Base-by-base conservation (phyloP, 2,888 invertebrate genomes). In the Coelopa pilipes region DNA sequence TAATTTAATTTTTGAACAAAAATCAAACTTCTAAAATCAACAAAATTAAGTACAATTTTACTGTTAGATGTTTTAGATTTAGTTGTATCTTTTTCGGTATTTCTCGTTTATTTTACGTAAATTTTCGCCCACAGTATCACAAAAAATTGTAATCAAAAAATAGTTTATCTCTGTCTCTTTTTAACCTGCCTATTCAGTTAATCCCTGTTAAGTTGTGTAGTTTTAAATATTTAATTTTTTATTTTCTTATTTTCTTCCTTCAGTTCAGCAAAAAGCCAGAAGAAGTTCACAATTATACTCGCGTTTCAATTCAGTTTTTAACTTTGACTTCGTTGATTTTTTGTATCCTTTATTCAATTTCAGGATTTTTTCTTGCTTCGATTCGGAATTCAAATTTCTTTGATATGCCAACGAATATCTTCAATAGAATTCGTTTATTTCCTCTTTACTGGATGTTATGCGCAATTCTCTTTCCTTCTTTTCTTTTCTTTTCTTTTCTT, bases 71-170 rank as follows among this genome's bases (percentile, higher is more conserved):
- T 34, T 34, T 34, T 34, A 34, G 34, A 4, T 34, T 34, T 34
- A 34, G 34, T 34, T 34, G 34, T 34, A 34, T 1, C 50, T 15
- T 19, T 34, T 70, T n/a, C 49, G 21, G 12, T 60, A 49, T 70
- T 21, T 70, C 49, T n/a, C 55, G 12, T 45, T 24, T 17, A 19
- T 50, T 66, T 53, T 50, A 66, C 47, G 47, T 47, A 17, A 24
- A 17, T 66, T 46, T 69, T 45, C 15, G 45, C 24, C 12, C 49
- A n/a, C n/a, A 10, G 59, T 73, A 59, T 76, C 63, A 74, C 75
- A 73, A 77, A 77, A 78, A 76, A 70, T 60, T 65, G 77, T 74
- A 62, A 74, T 78, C 77, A 78, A 78, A 79, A 76, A 78, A 78
- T 78, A 78, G 77, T 76, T 75, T 73, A 60, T 73, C 67, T 47